Conservation (phyloP, 2,113 vertebrate species). For the Montifringilla adamsi region DNA sequence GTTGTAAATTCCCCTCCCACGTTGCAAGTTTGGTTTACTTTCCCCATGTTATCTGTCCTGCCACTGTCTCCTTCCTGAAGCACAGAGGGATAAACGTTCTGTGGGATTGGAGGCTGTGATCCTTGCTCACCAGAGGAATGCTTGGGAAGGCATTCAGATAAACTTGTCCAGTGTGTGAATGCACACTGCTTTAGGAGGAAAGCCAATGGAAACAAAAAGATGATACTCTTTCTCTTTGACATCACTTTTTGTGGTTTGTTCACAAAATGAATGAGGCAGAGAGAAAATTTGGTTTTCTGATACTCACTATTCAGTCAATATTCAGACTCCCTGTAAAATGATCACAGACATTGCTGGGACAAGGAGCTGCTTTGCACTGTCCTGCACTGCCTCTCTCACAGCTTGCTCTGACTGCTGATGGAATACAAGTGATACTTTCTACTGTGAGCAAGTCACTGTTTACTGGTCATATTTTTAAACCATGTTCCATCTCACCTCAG, state of each 20-base stretch:
- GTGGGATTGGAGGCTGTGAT: not conserved
- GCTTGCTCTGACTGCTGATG: not conserved
- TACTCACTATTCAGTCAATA: not conserved
- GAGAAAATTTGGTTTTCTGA: not conserved
- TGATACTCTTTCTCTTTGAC: not conserved
- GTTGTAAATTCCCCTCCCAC: constrained; percentile 37
- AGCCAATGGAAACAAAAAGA: not conserved
- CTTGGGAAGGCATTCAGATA: not conserved
- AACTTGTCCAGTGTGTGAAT: not conserved
- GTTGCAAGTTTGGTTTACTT: not conserved
- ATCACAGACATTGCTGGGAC: not conserved
- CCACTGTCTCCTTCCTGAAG: not conserved
- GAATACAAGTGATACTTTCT: not conserved
- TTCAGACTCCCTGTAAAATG: not conserved
- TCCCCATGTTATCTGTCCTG: not conserved
- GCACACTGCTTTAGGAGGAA: not conserved
- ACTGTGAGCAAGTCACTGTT: not conserved
- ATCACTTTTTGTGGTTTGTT: not conserved
- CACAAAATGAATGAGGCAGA: not conserved
- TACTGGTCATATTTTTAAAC: not conserved
- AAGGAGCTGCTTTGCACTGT: not conserved
- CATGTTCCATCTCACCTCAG: not conserved
- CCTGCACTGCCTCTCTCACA: not conserved
- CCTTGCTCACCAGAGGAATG: not conserved
- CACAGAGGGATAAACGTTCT: not conserved